These are phyloP conservation scores for Rhimphoctona megacephalus DNA, from an alignment of 2,888 invertebrate species.

Conservation along the genomic window DNA sequence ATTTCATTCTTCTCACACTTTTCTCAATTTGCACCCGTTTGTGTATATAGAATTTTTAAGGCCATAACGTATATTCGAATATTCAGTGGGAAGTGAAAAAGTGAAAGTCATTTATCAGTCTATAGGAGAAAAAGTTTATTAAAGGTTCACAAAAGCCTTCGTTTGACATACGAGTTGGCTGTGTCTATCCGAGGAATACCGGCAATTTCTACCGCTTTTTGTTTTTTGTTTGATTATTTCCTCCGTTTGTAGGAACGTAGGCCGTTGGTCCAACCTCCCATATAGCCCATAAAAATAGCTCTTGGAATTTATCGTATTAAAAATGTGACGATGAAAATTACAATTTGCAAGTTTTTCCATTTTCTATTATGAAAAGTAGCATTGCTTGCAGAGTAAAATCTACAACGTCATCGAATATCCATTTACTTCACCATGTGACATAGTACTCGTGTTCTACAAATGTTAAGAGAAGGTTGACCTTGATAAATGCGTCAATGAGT, in stretches of 20 bases:
- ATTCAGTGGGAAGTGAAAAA: not conserved
- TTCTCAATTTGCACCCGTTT: not conserved
- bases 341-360: not conserved
- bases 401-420: not conserved
- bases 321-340: not conserved
- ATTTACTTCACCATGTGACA: not conserved
- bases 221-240: not conserved
- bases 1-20: not conserved
- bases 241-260: not conserved
- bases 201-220: not conserved
- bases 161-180: not conserved
- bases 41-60: not conserved
- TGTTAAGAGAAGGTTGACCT: not conserved
- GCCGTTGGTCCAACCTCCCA: not conserved
- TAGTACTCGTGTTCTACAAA: not conserved
- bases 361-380: not conserved
- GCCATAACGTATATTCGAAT: not conserved
- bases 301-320: not conserved
- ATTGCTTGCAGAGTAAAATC: not conserved
- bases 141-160: slow-evolving; percentile 1
- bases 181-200: not conserved
- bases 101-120: not conserved
- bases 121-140: not conserved
- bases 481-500: not conserved
- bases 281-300: not conserved